Evolutionary conservation across 2,797 vertebrate genomes (phyloP), one percentile per base, ranked within the genome.

Genomic region (Vultur gryphus): DNA sequence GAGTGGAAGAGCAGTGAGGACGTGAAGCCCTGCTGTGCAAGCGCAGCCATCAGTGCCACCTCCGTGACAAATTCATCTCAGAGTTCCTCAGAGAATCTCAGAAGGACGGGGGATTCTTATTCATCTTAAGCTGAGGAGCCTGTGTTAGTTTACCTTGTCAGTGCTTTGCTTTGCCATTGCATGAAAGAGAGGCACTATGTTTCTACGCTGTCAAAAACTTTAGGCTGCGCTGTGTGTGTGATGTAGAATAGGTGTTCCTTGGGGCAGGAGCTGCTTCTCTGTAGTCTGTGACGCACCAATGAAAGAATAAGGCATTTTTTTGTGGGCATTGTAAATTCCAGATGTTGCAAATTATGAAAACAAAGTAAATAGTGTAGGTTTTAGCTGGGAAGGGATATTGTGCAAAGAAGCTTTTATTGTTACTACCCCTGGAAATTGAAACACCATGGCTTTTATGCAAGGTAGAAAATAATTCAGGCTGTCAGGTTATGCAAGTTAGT

Each of bases 181-280:
- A 1, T 43, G 39, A 61, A 44, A 48, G 41, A 66, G 35, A 69
- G 39, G 35, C n/a, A 20, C 41, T 35, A 3, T 31, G 5, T 77
- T 51, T 78, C 37, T 67, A 4, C 1, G 1, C 54, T 41, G 61
- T 44, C 65, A 49, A 12, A 69, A 69, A 39, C 23, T 41, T 69
- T 3, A 2, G 3, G 5, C 35, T 84, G 44, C 1, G 0, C 51
- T 43, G 26, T 46, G 13, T 14, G 8, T 43, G 31, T n/a, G 39
- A 33, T 26, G 16, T 18, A 26, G 41, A 37, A n/a, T 33, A 58
- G 9, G 41, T 19, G 59, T 44, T 93, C 19, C 51, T 67, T 66
- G 55, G 46, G 49, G 26, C 48, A 7, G 4, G 28, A 62, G n/a
- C 18, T 51, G 25, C n/a, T 49, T 64, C 55, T 49, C 16, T 13